These are phyloP conservation scores for Drosophila nannoptera DNA, from an alignment of 1,140 invertebrate species.

Conservation along the genomic window DNA sequence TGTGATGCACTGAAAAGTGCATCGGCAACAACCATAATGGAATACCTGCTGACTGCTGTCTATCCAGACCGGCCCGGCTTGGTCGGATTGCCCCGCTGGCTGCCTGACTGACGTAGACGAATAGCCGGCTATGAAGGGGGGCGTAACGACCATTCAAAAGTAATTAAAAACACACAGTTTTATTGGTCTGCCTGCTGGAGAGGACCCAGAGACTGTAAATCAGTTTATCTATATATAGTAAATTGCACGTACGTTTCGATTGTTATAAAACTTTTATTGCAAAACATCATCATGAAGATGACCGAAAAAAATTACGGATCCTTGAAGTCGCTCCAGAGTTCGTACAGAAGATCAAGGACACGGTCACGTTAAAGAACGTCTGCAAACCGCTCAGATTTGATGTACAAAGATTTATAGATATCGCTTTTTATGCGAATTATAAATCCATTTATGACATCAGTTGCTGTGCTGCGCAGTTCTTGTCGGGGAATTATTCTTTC, in stretches of 20 bases:
- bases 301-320: slow-evolving; percentile 1
- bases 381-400: neutral
- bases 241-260: slow-evolving; percentile 17
- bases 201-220: slow-evolving; percentile 13
- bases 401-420: neutral
- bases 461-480: slow-evolving; percentile 20
- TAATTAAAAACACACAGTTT: slow-evolving; percentile 59
- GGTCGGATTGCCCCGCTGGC: slow-evolving; percentile 1
- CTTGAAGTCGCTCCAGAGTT: slow-evolving; percentile 2
- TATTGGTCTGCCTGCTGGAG: slow-evolving; percentile 17
- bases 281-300: neutral
- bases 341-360: slow-evolving; percentile 11
- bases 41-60: slow-evolving; percentile 1
- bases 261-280: slow-evolving; percentile 25
- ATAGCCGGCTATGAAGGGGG: slow-evolving; percentile 48
- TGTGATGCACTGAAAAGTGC: slow-evolving; percentile 50
- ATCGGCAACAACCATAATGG: slow-evolving; percentile 46
- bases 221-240: slow-evolving; percentile 24
- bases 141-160: slow-evolving; percentile 47
- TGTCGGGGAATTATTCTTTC: slow-evolving; percentile 6
- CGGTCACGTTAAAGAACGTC: neutral
- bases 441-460: slow-evolving; percentile 21
- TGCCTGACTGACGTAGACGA: slow-evolving; percentile 64
- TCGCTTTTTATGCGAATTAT: neutral
- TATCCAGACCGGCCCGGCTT: no score